Base-by-base conservation (phyloP, 2,888 invertebrate species). In the Xestia rhomboidea region DNA sequence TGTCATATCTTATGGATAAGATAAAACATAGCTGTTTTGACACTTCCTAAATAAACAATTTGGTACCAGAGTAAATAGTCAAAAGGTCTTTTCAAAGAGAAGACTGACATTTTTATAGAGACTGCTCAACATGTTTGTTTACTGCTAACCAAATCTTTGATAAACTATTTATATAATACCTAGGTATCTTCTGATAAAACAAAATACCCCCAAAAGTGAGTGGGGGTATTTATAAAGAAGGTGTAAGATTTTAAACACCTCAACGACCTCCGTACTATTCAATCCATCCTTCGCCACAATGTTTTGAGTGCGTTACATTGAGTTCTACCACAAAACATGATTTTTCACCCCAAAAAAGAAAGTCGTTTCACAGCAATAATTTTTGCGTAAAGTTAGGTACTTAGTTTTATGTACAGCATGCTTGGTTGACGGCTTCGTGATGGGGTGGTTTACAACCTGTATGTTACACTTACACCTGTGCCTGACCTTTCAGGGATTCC, bases 11-110 rank as follows among this genome's bases (percentile, higher is more conserved):
- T 85, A 68, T 13, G 46, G 72, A 78, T 86, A 82, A 70, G 73
- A 82, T 78, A 67, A 70, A 54, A 67, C 8, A 62, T 7, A 34
- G 34, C 57, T 46, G 18, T 24, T 57, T 62, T 15, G 41, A 68
- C 76, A 83, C 60, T 73, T 77, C 83, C 72, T 75, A 80, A 83
- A 74, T 75, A 85, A 79, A 79, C 44, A 86, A 46, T 49, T 30
- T 54, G 38, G n/a, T n/a, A 41, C 15, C 64, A 64, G 24, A 64
- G 57, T 70, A 68, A 79, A 68, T 34, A 76, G 21, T 57, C 18
- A 64, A 38, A 70, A 54, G 41, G 34, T 18, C 49, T 30, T 82
- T 64, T 49, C 10, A 68, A 70, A 73, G 46, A 62, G 66, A 68
- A 69, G 15, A 30, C 27, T 44, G 8, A 5, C 11, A 5, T 4